Evolutionary conservation across 2,113 vertebrate species (phyloP), one percentile per base, ranked within the genome.

Genomic region (Ahaetulla prasina): DNA sequence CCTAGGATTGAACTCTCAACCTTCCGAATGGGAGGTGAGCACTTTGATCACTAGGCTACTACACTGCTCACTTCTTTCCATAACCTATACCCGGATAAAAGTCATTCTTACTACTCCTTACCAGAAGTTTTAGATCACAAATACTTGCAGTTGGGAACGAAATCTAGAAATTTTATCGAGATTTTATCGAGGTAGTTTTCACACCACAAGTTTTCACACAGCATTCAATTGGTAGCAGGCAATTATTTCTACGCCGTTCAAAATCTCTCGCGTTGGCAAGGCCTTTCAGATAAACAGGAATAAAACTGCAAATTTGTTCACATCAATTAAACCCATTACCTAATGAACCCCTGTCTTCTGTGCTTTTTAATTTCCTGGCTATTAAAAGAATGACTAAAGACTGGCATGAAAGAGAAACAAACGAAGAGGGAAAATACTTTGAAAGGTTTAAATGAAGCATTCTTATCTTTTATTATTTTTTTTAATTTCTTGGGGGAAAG

Each of bases 251-350:
- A 74, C 89, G 88, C 50, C 93, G 94, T 90, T 49, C 85, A 95
- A 95, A 96, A 94, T 93, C 45, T 92, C 92, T 0, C 55, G 8
- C 43, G 43, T 95, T 96, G 86, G 23, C 93, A 95, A 94, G 96
- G 95, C 1, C 1, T 80, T 93, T 85, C 53, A 55, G 92, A 94
- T 96, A 96, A 87, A 93, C 91, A 57, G 94, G 53, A 97, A 95
- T 94, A 96, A 96, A 97, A 95, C 93, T 8, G 96, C 50, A 91
- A 90, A 92, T 96, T 87, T 96, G 12, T 93, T 96, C 94, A 52
- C 90, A 94, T 94, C 96, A 96, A 95, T 96, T 95, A 96, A 97
- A 93, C 27, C 57, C 92, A 92, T 92, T 96, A 93, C 74, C 55
- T 95, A 95, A 95, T 94, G 89, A 45, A 95, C 14, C 89, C 95